A percentile compares a stretch with the other conserved stretches of the same genome.
Evolutionary conservation across 1,140 invertebrate species (phyloP).

Genomic region (Achroia grisella): DNA sequence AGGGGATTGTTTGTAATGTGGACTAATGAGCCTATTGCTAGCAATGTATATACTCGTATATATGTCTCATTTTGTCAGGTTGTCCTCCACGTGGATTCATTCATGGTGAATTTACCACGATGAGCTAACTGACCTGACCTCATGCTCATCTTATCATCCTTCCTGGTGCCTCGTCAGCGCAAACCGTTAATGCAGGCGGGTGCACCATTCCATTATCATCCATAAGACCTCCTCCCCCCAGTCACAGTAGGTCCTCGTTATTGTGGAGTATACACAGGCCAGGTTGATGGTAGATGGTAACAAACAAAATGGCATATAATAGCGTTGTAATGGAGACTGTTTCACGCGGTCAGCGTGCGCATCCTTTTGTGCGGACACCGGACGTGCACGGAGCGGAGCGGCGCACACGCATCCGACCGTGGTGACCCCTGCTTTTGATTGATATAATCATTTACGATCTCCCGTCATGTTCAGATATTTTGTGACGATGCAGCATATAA

Average conservation of each 20-base stretch:
- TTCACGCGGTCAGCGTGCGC: slow-evolving; percentile 21
- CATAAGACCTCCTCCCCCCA: too few species aligned
- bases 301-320: slow-evolving; percentile 61
- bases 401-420: slow-evolving; percentile 31
- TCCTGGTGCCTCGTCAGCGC: too few species aligned
- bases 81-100: too few species aligned
- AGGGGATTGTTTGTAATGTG: too few species aligned
- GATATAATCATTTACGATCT: slow-evolving; percentile 1
- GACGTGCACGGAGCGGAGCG: slow-evolving; percentile 12
- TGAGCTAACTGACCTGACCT: too few species aligned
- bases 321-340: slow-evolving; percentile 29
- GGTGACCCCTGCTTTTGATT: slow-evolving; percentile 16
- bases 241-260: not conserved
- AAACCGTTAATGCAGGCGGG: too few species aligned
- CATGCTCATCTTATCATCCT: too few species aligned
- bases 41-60: too few species aligned
- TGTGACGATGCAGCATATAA: not conserved
- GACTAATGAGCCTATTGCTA: too few species aligned
- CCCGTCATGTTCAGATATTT: not conserved
- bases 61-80: too few species aligned
- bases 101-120: too few species aligned
- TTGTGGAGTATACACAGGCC: not conserved
- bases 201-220: too few species aligned
- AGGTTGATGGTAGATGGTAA: slow-evolving; percentile 1
- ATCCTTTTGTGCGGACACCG: slow-evolving; percentile 19